Conservation (phyloP, 2,113 vertebrate genomes). For the Chlorocebus sabaeus region DNA sequence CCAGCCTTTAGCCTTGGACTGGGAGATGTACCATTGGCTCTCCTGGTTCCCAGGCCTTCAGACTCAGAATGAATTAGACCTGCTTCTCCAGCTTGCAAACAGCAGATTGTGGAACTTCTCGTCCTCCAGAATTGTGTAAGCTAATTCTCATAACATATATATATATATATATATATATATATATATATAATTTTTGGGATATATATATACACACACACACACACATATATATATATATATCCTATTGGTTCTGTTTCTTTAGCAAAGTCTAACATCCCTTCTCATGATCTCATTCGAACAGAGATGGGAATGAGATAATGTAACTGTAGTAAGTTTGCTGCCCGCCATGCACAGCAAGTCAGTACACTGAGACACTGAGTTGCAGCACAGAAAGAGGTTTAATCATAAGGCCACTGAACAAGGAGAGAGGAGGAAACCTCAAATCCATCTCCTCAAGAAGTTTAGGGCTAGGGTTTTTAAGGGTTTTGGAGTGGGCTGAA, state of each 20-base stretch:
- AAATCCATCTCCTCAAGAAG: no score
- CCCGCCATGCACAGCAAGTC: no score
- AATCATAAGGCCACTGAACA: no score
- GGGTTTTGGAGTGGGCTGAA: no score
- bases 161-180: neutral
- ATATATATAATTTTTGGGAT: neutral
- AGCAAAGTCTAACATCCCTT: neutral
- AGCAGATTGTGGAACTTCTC: neutral
- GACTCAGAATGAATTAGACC: neutral
- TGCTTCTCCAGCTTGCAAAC: neutral
- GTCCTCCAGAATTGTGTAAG: neutral
- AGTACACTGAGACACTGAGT: no score
- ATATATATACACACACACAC: no score
- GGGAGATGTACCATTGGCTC: neutral
- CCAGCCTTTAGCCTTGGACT: neutral
- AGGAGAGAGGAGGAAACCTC: no score
- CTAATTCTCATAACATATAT: neutral
- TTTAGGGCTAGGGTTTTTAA: no score
- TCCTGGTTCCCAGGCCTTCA: neutral
- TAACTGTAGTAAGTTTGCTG: no score
- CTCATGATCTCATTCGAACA: neutral
- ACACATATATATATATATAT: neutral
- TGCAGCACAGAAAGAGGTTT: no score
- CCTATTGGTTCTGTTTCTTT: neutral
- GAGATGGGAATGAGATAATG: neutral